Base-by-base conservation (phyloP, 1,140 invertebrate species). In the Oryctes rhinoceros region DNA sequence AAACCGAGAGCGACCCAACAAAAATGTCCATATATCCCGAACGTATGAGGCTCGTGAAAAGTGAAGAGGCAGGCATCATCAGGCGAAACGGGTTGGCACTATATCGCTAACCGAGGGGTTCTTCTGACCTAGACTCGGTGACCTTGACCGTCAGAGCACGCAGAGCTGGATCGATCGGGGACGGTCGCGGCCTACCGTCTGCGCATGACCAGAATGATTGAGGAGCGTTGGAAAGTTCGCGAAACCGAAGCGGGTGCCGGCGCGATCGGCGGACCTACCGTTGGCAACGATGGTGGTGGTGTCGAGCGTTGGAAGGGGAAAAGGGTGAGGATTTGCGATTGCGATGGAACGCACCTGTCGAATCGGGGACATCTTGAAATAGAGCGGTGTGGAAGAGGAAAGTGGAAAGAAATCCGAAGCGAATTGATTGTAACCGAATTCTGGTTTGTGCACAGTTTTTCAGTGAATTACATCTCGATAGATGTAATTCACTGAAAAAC, bases 51-150 rank as follows among this genome's bases (percentile, higher is more conserved):
- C 35, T 18, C 20, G 65, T 35, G 65, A 67, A 67, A 67, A 67
- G 65, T 67, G 18, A 67, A 67, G 65, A 30, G 65, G 53, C 53
- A 62, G 13, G 53, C 53, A 62, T 62, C 53, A 20, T n/a, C 53
- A 62, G 53, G 20, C 65, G 65, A 24, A 30, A 5, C 65, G 65
- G 18, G 65, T 18, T 24, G 65, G 65, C 65, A 67, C 3, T 18
- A 39, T 39, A 35, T 67, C 20, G 65, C 65, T 24, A 76, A 76
- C 6, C 74, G 74, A 76, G 74, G 74, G 74, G 74, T 76, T 76
- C 74, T 39, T 74, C 76, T 82, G 82, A 82, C 82, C 81, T 81
- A 81, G 81, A 82, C 81, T 76, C 76, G 65, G 47, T 78, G 75
- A 78, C 81, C 81, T 80, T 76, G 75, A 53, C 81, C 76, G 76